Evolutionary conservation across 2,888 invertebrate genomes (phyloP), one percentile per base, ranked within the genome.

Genomic region (Conistra vaccinii): DNA sequence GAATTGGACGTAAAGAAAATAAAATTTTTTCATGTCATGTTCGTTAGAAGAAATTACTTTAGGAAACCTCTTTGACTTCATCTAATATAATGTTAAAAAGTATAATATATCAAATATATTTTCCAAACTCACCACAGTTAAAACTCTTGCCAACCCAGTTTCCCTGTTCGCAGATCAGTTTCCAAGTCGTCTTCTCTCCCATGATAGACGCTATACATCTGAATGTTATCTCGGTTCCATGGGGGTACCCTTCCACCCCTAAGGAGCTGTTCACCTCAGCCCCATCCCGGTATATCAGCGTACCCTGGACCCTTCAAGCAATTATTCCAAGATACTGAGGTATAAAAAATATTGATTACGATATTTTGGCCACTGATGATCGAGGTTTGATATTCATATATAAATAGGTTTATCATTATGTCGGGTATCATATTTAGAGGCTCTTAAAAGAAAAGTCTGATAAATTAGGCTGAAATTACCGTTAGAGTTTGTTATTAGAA

Each of bases 121-220:
- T 26, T 26, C 53, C 3, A 10, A 32, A 91, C 97, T 95, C 93
- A 98, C 98, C 98, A 92, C 98, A 98, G 87, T 97, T 98, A 77
- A 98, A 97, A 69, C 98, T 98, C 88, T 98, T 97, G 35, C 98
- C 98, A 78, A 98, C 97, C 98, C 98, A 98, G 85, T 97, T 97
- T 0, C 98, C 98, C 87, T 98, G 98, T 90, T 98, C 98, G 88
- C 98, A 98, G 73, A 98, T 97, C 39, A 98, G 97, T 86, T 98
- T 98, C 98, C 98, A 98, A 0, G 98, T 98, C 42, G 98, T 98
- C 89, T 98, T 97, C 93, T 98, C 98, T 0, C 98, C 98, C 96
- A 98, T 98, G 61, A 98, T 97, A 82, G 98, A 98, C 1, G 98
- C 98, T 84, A 98, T 98, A 91, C 98, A 98, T 88, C 98, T 97